These are phyloP conservation scores for Lytechinus variegatus DNA, from an alignment of 35 echinoderm and acorn worm genomes.

Conservation along the genomic window DNA sequence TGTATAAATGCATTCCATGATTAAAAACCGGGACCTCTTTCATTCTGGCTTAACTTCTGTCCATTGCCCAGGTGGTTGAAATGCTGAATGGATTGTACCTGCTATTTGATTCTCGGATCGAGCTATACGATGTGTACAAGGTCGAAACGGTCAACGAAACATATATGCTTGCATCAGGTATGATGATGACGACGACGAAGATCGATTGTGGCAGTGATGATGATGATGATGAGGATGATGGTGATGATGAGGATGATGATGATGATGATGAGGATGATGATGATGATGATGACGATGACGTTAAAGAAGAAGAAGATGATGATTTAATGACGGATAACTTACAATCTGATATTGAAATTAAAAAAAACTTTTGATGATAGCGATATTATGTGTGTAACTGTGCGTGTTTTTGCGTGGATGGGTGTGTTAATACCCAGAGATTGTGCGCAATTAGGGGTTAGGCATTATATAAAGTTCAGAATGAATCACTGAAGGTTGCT, in stretches of 20 bases:
- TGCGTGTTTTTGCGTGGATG: too few relatives aligned
- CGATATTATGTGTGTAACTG: too few relatives aligned
- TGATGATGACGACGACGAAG: neutral
- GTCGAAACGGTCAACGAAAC: constrained; percentile 73
- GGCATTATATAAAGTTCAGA: too few relatives aligned
- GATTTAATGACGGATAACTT: neutral
- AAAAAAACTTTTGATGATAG: too few relatives aligned
- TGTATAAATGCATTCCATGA: too few relatives aligned
- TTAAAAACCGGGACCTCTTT: too few relatives aligned
- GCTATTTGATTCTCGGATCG: constrained; percentile 76
- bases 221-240: neutral
- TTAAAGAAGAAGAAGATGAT: too few relatives aligned
- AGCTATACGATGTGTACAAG: constrained; percentile 66
- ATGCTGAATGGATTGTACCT: constrained; percentile 76
- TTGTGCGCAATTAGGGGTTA: too few relatives aligned
- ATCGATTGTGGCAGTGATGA: neutral
- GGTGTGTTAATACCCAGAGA: too few relatives aligned
- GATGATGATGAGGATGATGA: neutral
- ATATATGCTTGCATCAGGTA: constrained; percentile 76
- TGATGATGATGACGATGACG: neutral
- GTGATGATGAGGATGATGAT: neutral
- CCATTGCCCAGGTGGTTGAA: constrained; percentile 57
- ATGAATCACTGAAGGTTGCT: too few relatives aligned
- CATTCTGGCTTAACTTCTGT: neutral
- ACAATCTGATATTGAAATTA: too few relatives aligned